Base-by-base conservation (phyloP, 2,797 vertebrate species). In the Sebastes itinus region DNA sequence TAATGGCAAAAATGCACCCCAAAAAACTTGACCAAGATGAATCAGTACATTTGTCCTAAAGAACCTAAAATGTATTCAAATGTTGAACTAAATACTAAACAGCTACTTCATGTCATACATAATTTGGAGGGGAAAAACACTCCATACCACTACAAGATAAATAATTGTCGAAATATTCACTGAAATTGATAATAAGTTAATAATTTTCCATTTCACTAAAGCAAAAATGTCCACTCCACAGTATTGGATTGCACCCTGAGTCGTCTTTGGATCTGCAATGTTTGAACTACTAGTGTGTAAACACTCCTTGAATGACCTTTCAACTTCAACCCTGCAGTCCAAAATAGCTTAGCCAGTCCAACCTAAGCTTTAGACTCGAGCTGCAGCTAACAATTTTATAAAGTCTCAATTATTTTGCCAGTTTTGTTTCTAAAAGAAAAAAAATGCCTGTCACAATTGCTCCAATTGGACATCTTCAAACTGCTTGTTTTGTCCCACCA, bases 201-300 rank as follows among this genome's bases (percentile, higher is more conserved):
- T 16, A 2, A 56, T 59, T 55, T 30, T 16, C 6, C 10, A 56
- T 46, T 30, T 62, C 4, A 46, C 5, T 25, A 2, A 9, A 46
- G 18, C 11, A 42, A 18, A 76, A 42, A 35, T 54, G 35, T 71
- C 77, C 62, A 35, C 9, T 52, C 23, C 33, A 59, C 27, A 70
- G 30, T 62, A 42, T 74, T 82, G 74, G 61, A 62, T 79, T 72
- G 68, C 28, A 28, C 72, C 52, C 33, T 33, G 49, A 61, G 25
- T 52, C 6, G 2, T 32, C 14, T 33, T 54, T 64, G 62, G 38
- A 13, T 78, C n/a, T 60, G 46, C 60, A 22, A 56, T 58, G 52
- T 80, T 82, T 87, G 58, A 81, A 35, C 33, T 35, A 81, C 55
- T 38, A 16, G 46, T 82, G 42, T 86, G 80, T 72, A 72, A 89